Evolutionary conservation across 2,797 vertebrate genomes (phyloP), one percentile per base, ranked within the genome.

Genomic region (Gymnopithys bicolor): DNA sequence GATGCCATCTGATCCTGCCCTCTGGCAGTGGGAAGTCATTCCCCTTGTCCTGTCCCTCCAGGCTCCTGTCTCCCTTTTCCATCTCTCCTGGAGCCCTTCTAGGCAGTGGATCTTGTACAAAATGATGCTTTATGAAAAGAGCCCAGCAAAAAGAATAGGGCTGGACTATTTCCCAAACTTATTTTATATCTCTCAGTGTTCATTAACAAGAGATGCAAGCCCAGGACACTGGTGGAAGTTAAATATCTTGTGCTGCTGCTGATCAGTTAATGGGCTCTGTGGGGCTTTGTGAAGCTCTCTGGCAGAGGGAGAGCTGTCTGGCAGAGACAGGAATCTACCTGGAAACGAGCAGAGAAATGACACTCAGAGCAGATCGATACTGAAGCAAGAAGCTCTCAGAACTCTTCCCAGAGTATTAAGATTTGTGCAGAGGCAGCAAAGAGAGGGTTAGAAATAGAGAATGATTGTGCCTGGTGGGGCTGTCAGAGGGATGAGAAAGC

Each of bases 221-320:
- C 13, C 35, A 66, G 85, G 83, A 30, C 4, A 41, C 83, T 70
- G 84, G 91, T 78, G 95, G 87, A 80, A 95, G 86, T n/a, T 32
- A 62, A 82, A 62, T 70, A 78, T 73, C 83, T 80, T 56, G 52
- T 63, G 63, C 90, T 95, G 89, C 66, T 52, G 85, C 84, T 94
- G 84, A 91, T 95, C 95, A 93, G 85, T 88, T 94, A 91, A 94
- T 88, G 87, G 88, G 79, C 76, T 89, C 23, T 53, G 90, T 71
- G 60, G 77, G 77, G 87, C 92, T 94, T 59, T 85, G 67, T 68
- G 84, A 79, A 83, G 83, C 83, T 41, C 71, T 77, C 59, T 56
- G 91, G 74, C 64, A 87, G 92, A 73, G 90, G 30, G 92, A 46
- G 27, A 81, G 89, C 82, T 79, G 25, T 77, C 87, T 81, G 84